These are phyloP conservation scores for Poeciliopsis prolifica DNA, from an alignment of 2,113 vertebrate genomes.

Conservation along the genomic window DNA sequence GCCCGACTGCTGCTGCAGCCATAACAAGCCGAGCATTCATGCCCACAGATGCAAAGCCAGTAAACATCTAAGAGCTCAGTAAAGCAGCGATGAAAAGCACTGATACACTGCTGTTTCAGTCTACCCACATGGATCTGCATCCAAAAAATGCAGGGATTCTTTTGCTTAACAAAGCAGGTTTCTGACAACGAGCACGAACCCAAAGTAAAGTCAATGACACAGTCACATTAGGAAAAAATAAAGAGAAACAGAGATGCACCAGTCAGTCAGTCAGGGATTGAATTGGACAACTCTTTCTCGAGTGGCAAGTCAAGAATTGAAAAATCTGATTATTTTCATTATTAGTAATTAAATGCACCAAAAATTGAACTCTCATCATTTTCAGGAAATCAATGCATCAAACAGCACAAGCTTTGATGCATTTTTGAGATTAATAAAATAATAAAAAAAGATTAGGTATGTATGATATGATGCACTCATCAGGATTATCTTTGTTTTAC, in stretches of 20 bases:
- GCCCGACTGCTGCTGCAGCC: constrained; percentile 31
- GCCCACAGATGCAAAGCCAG: constrained; percentile 52
- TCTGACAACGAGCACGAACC: not conserved
- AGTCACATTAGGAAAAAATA: no score
- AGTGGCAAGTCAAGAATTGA: no score
- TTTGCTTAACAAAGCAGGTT: not conserved
- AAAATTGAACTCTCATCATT: no score
- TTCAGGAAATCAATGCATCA: not conserved
- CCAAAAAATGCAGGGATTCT: constrained; percentile 9
- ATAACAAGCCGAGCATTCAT: constrained; percentile 72
- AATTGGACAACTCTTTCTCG: not conserved
- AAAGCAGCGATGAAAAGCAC: constrained; percentile 32
- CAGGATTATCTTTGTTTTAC: not conserved
- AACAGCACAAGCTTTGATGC: not conserved
- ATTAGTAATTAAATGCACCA: no score
- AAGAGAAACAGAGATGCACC: no score
- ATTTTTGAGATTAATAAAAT: not conserved
- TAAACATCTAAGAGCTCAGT: constrained; percentile 40
- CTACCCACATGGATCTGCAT: not conserved
- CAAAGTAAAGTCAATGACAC: not conserved
- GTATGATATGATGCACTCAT: not conserved
- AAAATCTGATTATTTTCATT: no score
- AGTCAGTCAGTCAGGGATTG: not conserved
- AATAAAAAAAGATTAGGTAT: not conserved
- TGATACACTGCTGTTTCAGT: constrained; percentile 26